Conservation (phyloP, 1,140 invertebrate genomes). For the Macrobrachium nipponense region DNA sequence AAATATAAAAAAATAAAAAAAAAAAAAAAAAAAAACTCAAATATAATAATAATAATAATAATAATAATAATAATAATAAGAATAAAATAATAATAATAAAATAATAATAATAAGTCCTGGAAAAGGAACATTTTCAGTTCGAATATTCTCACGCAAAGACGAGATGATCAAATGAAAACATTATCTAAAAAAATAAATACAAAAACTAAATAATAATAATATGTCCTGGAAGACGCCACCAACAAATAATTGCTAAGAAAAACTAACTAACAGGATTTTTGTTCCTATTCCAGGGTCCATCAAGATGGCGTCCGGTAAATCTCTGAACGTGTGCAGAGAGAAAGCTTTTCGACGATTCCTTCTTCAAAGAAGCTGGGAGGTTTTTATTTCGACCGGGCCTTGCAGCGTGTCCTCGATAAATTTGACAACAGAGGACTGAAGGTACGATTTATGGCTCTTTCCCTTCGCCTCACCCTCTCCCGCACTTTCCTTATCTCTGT, state of each 20-base stretch:
- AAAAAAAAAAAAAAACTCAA: too few species aligned
- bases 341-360: slow-evolving; percentile 56
- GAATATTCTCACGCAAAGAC: too few species aligned
- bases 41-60: too few species aligned
- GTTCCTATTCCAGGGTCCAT: neutral
- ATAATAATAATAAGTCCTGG: too few species aligned
- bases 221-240: neutral
- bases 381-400: slow-evolving; percentile 55
- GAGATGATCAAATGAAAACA: too few species aligned
- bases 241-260: neutral
- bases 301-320: slow-evolving; percentile 28
- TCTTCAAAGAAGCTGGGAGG: slow-evolving; percentile 55
- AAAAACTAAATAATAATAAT: too few species aligned
- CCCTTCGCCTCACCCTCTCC: neutral
- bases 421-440: slow-evolving; percentile 38
- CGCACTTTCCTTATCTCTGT: neutral
- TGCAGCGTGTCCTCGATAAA: slow-evolving; percentile 39
- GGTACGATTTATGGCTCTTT: neutral
- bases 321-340: slow-evolving; percentile 36
- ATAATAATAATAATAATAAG: too few species aligned
- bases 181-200: too few species aligned
- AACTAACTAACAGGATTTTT: neutral
- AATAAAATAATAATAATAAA: too few species aligned
- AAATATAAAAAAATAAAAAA: too few species aligned
- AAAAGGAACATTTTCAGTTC: too few species aligned